Conservation (phyloP, 2,113 vertebrate species). For the Myodes glareolus region DNA sequence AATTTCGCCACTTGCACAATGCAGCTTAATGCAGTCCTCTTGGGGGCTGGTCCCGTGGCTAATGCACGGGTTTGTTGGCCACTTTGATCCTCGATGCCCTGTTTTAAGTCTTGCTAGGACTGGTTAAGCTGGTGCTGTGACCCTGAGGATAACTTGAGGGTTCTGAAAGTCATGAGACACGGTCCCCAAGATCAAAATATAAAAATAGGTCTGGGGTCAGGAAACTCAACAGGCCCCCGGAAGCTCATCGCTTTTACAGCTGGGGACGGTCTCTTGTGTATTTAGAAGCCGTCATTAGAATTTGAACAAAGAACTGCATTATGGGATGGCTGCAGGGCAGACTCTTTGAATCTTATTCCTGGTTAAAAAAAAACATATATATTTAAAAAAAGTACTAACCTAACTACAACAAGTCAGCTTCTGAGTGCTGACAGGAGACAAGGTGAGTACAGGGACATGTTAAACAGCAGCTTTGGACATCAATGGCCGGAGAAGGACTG, state of each 20-base stretch:
- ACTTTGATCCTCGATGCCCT: constrained; percentile 88
- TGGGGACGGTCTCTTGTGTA: constrained; percentile 90
- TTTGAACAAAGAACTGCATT: constrained; percentile 89
- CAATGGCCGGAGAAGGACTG: constrained; percentile 85
- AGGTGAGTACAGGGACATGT: constrained; percentile 86
- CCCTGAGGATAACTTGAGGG: constrained; percentile 87
- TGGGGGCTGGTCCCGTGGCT: constrained; percentile 83
- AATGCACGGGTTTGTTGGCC: constrained; percentile 85
- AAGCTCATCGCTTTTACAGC: constrained; percentile 88
- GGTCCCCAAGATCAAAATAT: constrained; percentile 90
- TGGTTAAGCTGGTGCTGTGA: constrained; percentile 87
- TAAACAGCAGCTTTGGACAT: constrained; percentile 87
- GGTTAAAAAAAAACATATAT: constrained; percentile 74
- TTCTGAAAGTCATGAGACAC: constrained; percentile 86
- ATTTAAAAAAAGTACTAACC: constrained; percentile 62
- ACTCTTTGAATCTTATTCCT: constrained; percentile 89
- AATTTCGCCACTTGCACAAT: constrained; percentile 77
- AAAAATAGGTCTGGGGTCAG: constrained; percentile 90
- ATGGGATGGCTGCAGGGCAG: constrained; percentile 90
- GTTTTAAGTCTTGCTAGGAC: constrained; percentile 87
- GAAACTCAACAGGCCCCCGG: constrained; percentile 86
- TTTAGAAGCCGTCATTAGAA: constrained; percentile 90
- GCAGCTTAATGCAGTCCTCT: constrained; percentile 78
- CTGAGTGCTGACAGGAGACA: constrained; percentile 89
- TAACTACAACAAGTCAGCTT: constrained; percentile 75